These are phyloP conservation scores for Deroptyus accipitrinus DNA, from an alignment of 2,113 vertebrate genomes.

Conservation along the genomic window DNA sequence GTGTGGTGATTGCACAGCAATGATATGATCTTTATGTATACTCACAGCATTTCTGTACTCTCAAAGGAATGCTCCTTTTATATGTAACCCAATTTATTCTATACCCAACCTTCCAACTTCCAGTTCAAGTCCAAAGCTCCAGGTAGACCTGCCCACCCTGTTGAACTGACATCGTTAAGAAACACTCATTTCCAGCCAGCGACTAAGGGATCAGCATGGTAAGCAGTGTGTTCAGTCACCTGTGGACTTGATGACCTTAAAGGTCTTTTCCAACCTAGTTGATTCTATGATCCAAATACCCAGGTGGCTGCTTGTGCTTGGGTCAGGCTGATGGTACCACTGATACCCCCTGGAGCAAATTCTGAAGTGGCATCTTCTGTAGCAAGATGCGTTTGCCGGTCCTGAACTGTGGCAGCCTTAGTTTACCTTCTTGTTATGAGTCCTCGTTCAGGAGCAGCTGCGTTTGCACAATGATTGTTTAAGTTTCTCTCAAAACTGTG, in stretches of 20 bases:
- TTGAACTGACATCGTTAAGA: not conserved
- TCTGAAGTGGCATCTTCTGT: not conserved
- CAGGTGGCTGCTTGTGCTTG: not conserved
- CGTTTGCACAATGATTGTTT: not conserved
- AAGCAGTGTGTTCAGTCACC: not conserved
- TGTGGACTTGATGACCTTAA: not conserved
- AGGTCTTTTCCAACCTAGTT: not conserved
- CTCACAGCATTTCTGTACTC: not conserved
- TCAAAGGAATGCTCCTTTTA: not conserved
- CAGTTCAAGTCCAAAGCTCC: not conserved
- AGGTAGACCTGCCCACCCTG: not conserved
- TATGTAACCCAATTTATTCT: not conserved
- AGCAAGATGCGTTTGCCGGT: not conserved
- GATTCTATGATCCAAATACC: not conserved
- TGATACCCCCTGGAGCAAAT: not conserved
- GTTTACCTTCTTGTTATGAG: not conserved
- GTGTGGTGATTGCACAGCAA: not conserved
- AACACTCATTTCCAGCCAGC: not conserved
- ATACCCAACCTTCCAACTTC: not conserved
- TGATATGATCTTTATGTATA: not conserved
- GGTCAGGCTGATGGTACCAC: not conserved
- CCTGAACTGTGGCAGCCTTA: not conserved
- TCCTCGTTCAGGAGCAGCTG: not conserved
- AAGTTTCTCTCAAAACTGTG: not conserved
- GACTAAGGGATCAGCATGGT: not conserved